phyloP scores from a whole-genome alignment of 2,888 invertebrate species.

The Tryphoninae sp. region DNA sequence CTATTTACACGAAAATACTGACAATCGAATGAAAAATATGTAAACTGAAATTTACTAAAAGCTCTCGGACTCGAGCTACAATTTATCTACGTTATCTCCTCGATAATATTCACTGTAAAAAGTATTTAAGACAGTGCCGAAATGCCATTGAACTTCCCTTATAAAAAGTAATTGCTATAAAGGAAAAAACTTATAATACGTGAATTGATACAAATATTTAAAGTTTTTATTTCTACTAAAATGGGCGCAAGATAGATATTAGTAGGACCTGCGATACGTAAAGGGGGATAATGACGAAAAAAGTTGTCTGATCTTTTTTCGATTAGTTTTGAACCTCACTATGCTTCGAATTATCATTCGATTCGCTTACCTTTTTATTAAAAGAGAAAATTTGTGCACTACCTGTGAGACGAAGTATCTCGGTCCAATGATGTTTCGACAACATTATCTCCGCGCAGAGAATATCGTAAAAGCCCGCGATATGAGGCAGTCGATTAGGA shows the following conservation, averaged over 20 bases:
- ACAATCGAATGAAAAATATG: slow-evolving; percentile 6
- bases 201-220: not conserved
- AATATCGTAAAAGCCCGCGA: slow-evolving; percentile 70
- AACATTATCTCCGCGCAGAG: slow-evolving; percentile 69
- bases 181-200: not conserved
- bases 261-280: not conserved
- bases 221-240: not conserved
- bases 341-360: not conserved
- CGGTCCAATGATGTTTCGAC: slow-evolving; percentile 67
- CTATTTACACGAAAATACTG: slow-evolving; percentile 14
- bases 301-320: not conserved
- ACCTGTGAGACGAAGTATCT: slow-evolving; percentile 73
- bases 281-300: not conserved
- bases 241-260: not conserved
- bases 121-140: slow-evolving; percentile 4
- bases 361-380: not conserved
- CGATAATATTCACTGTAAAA: slow-evolving; percentile 30
- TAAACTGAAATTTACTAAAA: not conserved
- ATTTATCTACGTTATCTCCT: not conserved
- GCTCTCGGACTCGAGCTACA: not conserved
- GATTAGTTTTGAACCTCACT: not conserved
- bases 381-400: slow-evolving; percentile 61
- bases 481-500: slow-evolving; percentile 60
- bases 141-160: slow-evolving; percentile 1
- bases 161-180: slow-evolving; percentile 5